Conservation (phyloP, 2,113 vertebrate genomes). For the Phylloscopus whistleri region DNA sequence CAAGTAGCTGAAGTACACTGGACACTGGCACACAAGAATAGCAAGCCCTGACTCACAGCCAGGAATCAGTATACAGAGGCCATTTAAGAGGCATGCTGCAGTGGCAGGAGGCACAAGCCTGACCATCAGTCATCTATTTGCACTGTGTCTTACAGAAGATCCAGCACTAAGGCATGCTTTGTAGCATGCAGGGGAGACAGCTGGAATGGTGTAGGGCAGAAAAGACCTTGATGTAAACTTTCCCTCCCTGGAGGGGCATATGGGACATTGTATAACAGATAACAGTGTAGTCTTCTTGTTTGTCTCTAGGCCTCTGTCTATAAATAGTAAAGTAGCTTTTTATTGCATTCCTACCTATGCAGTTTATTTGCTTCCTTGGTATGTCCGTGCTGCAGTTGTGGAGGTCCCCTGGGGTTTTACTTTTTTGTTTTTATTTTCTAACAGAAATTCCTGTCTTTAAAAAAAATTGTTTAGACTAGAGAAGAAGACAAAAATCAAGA, state of each 20-base stretch:
- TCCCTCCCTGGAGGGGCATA: background rate
- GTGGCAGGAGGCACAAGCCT: background rate
- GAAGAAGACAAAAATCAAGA: slow-evolving; percentile 92
- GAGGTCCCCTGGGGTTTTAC: background rate
- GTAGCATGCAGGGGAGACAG: background rate
- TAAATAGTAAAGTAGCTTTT: background rate
- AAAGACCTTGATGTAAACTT: background rate
- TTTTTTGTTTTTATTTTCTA: background rate
- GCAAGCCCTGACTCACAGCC: background rate
- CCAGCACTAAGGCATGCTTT: background rate
- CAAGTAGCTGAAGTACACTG: background rate
- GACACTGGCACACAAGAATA: background rate
- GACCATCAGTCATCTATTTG: background rate
- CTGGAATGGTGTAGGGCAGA: background rate
- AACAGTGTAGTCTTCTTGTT: background rate
- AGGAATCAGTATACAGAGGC: background rate
- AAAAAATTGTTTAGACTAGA: slow-evolving; percentile 74
- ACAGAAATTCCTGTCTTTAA: background rate
- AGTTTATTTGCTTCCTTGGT: background rate
- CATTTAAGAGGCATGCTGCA: background rate
- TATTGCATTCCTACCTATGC: background rate
- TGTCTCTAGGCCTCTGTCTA: background rate
- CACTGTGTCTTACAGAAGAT: background rate
- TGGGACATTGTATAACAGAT: background rate
- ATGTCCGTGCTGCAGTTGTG: background rate